Percentiles rank a stretch among this genome's conserved stretches.
These are phyloP conservation scores for Pitangus sulphuratus DNA, from an alignment of 2,797 vertebrate genomes.

Conservation along the genomic window DNA sequence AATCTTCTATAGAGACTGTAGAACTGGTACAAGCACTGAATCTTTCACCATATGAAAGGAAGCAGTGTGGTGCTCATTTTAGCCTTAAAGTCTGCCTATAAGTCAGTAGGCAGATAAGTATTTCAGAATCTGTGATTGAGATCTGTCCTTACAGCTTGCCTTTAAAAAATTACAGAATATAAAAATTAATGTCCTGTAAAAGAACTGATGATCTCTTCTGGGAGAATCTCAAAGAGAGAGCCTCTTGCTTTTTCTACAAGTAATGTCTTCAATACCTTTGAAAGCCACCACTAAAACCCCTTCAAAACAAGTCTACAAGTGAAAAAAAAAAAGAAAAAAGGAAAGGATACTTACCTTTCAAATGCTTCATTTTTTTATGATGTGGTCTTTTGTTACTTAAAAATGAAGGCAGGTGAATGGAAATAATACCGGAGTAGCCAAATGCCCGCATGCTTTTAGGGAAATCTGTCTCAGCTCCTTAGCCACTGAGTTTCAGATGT, in stretches of 20 bases:
- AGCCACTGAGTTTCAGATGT: background rate
- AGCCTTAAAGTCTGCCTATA: constrained; percentile 29
- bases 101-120: constrained; percentile 40
- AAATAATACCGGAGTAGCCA: background rate
- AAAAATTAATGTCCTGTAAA: constrained; percentile 20
- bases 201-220: background rate
- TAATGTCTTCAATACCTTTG: background rate
- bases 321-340: background rate
- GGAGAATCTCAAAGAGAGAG: background rate
- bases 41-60: background rate
- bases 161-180: background rate
- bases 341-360: background rate
- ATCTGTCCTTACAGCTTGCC: background rate
- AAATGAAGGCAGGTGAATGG: background rate
- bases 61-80: background rate
- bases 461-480: background rate
- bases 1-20: background rate
- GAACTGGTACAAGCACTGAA: background rate
- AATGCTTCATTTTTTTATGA: background rate
- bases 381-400: background rate
- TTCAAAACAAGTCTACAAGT: background rate
- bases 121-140: constrained; percentile 8
- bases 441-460: background rate
- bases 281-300: background rate
- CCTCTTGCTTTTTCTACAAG: background rate